A percentile compares a stretch with the other conserved stretches of the same genome.
These are phyloP conservation scores for Acipenser oxyrinchus DNA, from an alignment of 2,797 vertebrate genomes.

Conservation along the genomic window DNA sequence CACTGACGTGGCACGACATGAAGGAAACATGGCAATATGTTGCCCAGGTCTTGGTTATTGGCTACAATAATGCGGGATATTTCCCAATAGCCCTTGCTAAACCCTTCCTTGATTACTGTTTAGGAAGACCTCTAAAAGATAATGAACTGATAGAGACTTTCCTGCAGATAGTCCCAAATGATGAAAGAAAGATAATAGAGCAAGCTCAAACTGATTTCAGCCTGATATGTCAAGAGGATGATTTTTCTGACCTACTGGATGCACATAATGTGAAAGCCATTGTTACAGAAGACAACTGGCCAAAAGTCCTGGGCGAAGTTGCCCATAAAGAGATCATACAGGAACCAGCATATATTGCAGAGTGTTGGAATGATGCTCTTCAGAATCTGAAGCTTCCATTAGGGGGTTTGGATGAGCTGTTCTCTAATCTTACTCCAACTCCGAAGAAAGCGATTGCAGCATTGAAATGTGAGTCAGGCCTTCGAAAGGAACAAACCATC, in stretches of 20 bases:
- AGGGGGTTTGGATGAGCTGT: conserved; percentile 17
- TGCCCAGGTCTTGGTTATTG: not conserved
- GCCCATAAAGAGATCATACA: conserved; percentile 15
- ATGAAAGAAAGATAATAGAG: conserved; percentile 13
- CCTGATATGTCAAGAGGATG: not conserved
- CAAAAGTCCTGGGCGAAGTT: not conserved
- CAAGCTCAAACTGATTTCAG: not conserved
- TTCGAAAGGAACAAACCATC: conserved; percentile 11
- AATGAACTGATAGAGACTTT: conserved; percentile 12
- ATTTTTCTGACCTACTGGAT: not conserved
- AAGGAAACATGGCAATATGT: not conserved
- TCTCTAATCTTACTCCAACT: conserved; percentile 16
- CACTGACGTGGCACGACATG: conserved; percentile 15
- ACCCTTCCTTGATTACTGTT: conserved; percentile 3
- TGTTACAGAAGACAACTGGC: not conserved
- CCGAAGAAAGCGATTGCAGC: conserved; percentile 15
- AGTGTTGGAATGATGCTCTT: conserved; percentile 12
- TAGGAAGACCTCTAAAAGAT: conserved; percentile 9
- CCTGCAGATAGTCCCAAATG: conserved; percentile 9
- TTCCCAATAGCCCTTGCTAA: conserved; percentile 1
- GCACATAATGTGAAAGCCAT: not conserved
- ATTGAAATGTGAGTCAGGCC: conserved; percentile 5
- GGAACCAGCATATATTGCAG: conserved; percentile 15
- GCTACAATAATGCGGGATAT: not conserved
- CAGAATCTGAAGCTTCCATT: conserved; percentile 17